Base-by-base conservation (phyloP, 2,797 vertebrate species). In the Ctenopoma kingsleyae region DNA sequence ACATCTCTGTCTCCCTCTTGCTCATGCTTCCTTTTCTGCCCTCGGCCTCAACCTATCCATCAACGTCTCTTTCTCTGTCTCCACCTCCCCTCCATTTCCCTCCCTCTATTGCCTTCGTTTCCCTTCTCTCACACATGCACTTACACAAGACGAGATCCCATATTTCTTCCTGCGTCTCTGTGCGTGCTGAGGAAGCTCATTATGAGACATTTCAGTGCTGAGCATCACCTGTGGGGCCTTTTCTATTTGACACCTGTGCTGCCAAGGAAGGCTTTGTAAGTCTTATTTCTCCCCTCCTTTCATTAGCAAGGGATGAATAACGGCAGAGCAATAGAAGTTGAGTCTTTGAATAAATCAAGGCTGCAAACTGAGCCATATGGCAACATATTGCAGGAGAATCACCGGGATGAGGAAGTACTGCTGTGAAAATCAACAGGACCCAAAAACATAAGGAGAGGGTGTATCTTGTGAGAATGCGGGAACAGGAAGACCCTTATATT, bases 161-260 rank as follows among this genome's bases (percentile, higher is more conserved):
- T 55, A 19, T 62, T 71, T 83, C 59, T 59, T 63, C 36, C 46
- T 11, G 59, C 27, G 60, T 72, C 54, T 71, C 51, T 12, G 51
- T 1, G 60, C 27, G 4, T 13, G 22, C 25, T 2, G 43, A 84
- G 69, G 74, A 80, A 73, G 82, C 76, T 90, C 85, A 84, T 91
- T 88, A 89, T 13, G 75, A 80, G 76, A 64, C 58, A 22, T 84
- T 86, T 88, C 68, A 38, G 66, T 25, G 74, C 67, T 0, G 66
- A 74, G 75, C 54, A 40, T 82, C 79, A 89, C 86, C 88, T 84
- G 87, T 73, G 74, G 74, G 77, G 70, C 17, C 74, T 44, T 68
- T 62, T 74, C 72, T 64, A 16, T 50, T 54, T 63, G 72, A 82
- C 83, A 86, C 80, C 81, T 86, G 78, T 41, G 60, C 57, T 10